A percentile compares a stretch with the other conserved stretches of the same genome.
These are phyloP conservation scores for Prunella fulvescens DNA, from an alignment of 2,113 vertebrate genomes.

Conservation along the genomic window DNA sequence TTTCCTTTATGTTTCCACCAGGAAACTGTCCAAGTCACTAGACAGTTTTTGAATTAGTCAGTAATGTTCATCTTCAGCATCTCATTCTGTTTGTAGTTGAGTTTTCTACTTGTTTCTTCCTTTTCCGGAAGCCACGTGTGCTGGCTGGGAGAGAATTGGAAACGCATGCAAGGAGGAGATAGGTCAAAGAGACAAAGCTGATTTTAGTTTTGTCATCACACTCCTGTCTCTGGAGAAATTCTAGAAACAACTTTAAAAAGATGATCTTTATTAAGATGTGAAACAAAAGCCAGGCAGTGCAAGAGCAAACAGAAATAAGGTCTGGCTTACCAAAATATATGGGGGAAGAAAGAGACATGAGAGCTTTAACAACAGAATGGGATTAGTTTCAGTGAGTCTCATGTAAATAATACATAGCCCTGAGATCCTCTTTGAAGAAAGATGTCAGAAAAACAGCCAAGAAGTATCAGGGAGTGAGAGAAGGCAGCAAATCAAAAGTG, in stretches of 20 bases:
- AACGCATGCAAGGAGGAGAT: background rate
- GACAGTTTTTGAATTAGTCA: background rate
- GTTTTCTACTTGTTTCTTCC: background rate
- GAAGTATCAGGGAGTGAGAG: background rate
- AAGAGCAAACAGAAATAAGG: constrained; percentile 20
- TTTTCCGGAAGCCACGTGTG: constrained; percentile 20
- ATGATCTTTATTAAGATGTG: background rate
- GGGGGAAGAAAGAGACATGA: background rate
- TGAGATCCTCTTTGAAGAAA: background rate
- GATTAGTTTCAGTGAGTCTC: background rate
- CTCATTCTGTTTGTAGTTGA: background rate
- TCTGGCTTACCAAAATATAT: background rate
- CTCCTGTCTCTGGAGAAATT: constrained; percentile 21
- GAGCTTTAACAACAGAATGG: constrained; percentile 11
- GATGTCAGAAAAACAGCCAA: background rate
- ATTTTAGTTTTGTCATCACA: background rate
- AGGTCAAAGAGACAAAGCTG: background rate
- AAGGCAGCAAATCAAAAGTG: background rate
- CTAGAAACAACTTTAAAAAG: constrained; percentile 41
- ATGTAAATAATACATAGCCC: background rate
- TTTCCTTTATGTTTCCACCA: constrained; percentile 38
- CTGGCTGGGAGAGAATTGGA: background rate
- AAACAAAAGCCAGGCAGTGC: constrained; percentile 21
- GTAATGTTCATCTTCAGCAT: background rate
- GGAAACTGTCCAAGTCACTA: background rate